Evolutionary conservation across 2,113 vertebrate species (phyloP).

Genomic region (Felis chaus): DNA sequence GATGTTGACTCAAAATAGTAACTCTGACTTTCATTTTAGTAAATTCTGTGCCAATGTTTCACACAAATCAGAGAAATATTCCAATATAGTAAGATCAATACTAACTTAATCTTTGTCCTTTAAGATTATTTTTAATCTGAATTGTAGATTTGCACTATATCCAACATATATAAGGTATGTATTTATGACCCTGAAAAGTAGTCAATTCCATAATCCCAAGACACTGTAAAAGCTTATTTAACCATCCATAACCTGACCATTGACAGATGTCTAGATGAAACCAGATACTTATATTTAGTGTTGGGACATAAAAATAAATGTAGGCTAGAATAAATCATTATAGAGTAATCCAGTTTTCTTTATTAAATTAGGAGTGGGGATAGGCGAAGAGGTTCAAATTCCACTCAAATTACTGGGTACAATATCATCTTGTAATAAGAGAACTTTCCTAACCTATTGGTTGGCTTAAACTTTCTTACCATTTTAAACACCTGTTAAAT

Average conservation of each 20-base stretch:
- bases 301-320: constrained; percentile 73
- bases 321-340: constrained; percentile 68
- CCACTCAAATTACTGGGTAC: constrained; percentile 56
- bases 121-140: background rate
- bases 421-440: constrained; percentile 59
- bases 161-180: constrained; percentile 11
- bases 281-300: constrained; percentile 69
- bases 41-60: background rate
- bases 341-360: constrained; percentile 54
- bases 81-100: background rate
- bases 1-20: background rate
- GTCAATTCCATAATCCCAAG: constrained; percentile 59
- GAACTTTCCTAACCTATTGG: constrained; percentile 29
- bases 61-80: background rate
- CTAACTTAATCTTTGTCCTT: constrained; percentile 26
- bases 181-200: constrained; percentile 53
- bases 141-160: background rate
- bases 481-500: constrained; percentile 65
- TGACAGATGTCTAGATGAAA: constrained; percentile 62
- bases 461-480: constrained; percentile 45
- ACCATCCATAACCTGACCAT: constrained; percentile 34
- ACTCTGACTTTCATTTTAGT: background rate
- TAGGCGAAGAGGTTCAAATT: constrained; percentile 64
- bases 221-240: constrained; percentile 31
- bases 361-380: constrained; percentile 63